phyloP scores from a whole-genome alignment of 2,113 vertebrate species.

The Peromyscus californicus region DNA sequence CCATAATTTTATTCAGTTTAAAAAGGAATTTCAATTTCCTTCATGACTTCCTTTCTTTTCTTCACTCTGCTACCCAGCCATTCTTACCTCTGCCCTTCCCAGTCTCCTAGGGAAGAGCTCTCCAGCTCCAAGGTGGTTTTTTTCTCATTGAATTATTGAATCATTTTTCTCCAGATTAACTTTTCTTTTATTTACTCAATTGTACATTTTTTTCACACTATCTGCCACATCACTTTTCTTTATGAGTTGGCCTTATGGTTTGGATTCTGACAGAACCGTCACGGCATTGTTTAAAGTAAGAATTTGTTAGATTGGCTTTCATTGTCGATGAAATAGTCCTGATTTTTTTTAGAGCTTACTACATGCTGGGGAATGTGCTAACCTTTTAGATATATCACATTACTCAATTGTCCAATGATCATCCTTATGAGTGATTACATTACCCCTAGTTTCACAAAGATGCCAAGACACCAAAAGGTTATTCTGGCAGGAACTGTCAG shows the following conservation, averaged over 20 bases:
- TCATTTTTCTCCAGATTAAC: not conserved
- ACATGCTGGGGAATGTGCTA: not conserved
- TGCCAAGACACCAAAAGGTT: not conserved
- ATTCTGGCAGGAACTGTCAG: not conserved
- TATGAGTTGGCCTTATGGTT: not conserved
- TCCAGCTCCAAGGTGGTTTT: not conserved
- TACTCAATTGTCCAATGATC: not conserved
- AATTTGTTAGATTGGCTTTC: not conserved
- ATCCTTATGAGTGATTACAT: not conserved
- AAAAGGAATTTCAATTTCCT: not conserved
- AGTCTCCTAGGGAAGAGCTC: accelerated
- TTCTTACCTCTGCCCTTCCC: not conserved
- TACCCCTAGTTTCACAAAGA: not conserved
- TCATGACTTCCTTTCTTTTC: not conserved
- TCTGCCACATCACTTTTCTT: not conserved
- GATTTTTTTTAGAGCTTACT: not conserved
- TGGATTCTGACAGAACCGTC: not conserved
- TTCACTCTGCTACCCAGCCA: not conserved
- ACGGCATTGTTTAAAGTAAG: not conserved
- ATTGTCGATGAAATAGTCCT: not conserved
- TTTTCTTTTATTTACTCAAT: not conserved
- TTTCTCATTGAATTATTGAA: not conserved
- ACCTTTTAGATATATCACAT: not conserved
- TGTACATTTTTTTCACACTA: not conserved
- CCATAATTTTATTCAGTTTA: not conserved